These are phyloP conservation scores for Accipiter virgatus DNA, from an alignment of 2,113 vertebrate species.

Conservation along the genomic window DNA sequence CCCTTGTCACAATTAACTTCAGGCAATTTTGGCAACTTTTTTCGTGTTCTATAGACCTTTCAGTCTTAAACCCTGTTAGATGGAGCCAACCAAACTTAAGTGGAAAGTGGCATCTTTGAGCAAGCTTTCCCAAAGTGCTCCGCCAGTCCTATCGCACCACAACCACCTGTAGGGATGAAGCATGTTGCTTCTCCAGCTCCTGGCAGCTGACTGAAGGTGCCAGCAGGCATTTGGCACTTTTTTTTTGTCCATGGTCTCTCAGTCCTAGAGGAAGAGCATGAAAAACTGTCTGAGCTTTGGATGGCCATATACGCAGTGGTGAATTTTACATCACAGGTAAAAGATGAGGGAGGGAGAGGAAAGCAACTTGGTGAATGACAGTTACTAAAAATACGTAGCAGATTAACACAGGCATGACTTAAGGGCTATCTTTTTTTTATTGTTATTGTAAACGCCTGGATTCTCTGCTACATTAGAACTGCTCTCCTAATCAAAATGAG, in stretches of 20 bases:
- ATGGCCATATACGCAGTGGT: not conserved
- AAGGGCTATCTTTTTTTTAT: not conserved
- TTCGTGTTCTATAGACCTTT: not conserved
- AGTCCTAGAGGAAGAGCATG: not conserved
- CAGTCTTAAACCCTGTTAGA: not conserved
- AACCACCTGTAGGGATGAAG: not conserved
- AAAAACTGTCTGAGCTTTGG: not conserved
- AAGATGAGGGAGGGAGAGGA: not conserved
- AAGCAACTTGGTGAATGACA: not conserved
- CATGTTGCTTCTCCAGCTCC: not conserved
- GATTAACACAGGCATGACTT: not conserved
- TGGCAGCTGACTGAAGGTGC: not conserved
- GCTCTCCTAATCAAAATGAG: not conserved
- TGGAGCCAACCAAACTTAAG: not conserved
- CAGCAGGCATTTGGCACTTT: not conserved
- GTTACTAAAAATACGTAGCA: not conserved
- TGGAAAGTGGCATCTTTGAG: not conserved
- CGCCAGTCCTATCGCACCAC: accelerated
- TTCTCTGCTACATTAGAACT: not conserved
- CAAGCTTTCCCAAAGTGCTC: not conserved
- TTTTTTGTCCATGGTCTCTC: not conserved
- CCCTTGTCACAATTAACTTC: not conserved
- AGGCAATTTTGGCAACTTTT: not conserved
- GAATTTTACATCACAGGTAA: not conserved
- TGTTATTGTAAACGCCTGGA: not conserved